These are phyloP conservation scores for Alectura lathami DNA, from an alignment of 2,113 vertebrate genomes.

Conservation along the genomic window DNA sequence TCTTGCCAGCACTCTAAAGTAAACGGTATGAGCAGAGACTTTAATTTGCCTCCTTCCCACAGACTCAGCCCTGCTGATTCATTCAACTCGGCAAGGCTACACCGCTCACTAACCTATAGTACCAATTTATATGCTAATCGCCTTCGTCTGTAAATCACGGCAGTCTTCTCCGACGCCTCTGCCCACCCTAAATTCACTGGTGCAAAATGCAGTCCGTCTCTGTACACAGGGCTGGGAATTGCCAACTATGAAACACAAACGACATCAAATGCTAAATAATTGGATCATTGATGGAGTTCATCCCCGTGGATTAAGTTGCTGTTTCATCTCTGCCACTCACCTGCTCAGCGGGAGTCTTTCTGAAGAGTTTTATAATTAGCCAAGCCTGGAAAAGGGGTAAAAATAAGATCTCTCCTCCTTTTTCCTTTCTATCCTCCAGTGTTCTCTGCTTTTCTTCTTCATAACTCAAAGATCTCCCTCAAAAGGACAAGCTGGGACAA, in stretches of 20 bases:
- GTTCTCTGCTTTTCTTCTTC: not conserved
- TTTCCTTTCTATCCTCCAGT: not conserved
- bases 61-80: not conserved
- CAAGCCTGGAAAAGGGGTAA: not conserved
- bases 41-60: conserved; percentile 48
- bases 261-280: conserved; percentile 53
- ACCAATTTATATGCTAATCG: conserved; percentile 74
- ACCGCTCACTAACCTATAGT: not conserved
- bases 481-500: not conserved
- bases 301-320: conserved; percentile 31
- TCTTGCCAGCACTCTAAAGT: not conserved
- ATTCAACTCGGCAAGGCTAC: not conserved
- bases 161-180: not conserved
- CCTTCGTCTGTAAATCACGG: conserved; percentile 48
- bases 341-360: conserved; percentile 7
- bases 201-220: not conserved
- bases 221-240: not conserved
- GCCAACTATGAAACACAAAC: not conserved
- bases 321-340: conserved; percentile 27
- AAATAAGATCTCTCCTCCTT: not conserved
- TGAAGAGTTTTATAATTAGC: conserved; percentile 9
- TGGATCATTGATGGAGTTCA: conserved; percentile 51
- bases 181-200: not conserved
- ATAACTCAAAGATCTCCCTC: not conserved
- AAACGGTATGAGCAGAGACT: not conserved